Conservation (phyloP, 2,113 vertebrate genomes). For the Toxotes chatareus region DNA sequence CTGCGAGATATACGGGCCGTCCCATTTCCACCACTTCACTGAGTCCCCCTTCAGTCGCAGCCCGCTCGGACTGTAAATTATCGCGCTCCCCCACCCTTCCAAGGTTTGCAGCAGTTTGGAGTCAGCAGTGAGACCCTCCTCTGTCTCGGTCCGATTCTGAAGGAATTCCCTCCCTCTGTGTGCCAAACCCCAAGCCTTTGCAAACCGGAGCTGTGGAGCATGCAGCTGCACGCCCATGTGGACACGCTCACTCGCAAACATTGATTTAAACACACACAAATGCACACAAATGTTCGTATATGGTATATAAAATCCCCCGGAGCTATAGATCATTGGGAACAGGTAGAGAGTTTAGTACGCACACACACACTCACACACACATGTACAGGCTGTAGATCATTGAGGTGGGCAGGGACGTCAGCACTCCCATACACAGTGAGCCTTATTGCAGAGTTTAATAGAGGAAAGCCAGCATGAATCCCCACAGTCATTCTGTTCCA, state of each 20-base stretch:
- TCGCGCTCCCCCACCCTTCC: slow-evolving; percentile 38
- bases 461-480: slow-evolving; percentile 83
- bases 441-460: slow-evolving; percentile 84
- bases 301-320: slow-evolving; percentile 66
- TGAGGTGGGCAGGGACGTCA: slow-evolving; percentile 79
- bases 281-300: slow-evolving; percentile 75
- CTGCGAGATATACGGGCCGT: slow-evolving; percentile 67
- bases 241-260: slow-evolving; percentile 74
- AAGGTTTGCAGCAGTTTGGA: slow-evolving; percentile 61
- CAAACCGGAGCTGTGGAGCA: slow-evolving; percentile 55
- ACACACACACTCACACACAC: slow-evolving; percentile 29
- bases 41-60: slow-evolving; percentile 72
- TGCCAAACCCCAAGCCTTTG: slow-evolving; percentile 68
- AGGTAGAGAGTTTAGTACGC: slow-evolving; percentile 68
- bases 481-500: slow-evolving; percentile 83
- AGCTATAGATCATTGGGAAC: slow-evolving; percentile 76
- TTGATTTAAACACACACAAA: slow-evolving; percentile 76
- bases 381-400: slow-evolving; percentile 78
- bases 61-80: slow-evolving; percentile 73
- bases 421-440: slow-evolving; percentile 80
- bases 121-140: slow-evolving; percentile 76
- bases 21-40: slow-evolving; percentile 74
- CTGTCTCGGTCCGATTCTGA: slow-evolving; percentile 69
- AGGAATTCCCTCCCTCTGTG: slow-evolving; percentile 77
- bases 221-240: slow-evolving; percentile 70